Conservation (phyloP, 2,888 invertebrate genomes). For the Volucella inanis region DNA sequence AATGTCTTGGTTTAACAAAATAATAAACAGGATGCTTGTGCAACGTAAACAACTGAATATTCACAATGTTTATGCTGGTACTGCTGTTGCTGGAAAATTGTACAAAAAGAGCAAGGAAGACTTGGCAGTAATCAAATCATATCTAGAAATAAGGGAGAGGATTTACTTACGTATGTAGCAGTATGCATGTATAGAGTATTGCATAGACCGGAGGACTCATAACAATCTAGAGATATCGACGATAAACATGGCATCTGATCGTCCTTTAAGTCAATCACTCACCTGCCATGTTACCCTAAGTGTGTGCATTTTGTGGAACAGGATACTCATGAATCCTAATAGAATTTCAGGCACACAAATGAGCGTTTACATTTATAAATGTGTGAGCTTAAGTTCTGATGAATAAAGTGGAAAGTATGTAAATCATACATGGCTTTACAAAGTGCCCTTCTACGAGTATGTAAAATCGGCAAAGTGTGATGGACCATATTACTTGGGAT, state of each 20-base stretch:
- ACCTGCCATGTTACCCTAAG: slow-evolving; percentile 32
- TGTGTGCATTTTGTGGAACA: slow-evolving; percentile 38
- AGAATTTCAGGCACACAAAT: slow-evolving; percentile 25
- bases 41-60: slow-evolving; percentile 56
- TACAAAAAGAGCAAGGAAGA: slow-evolving; percentile 37
- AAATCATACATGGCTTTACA: slow-evolving; percentile 8
- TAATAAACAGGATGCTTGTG: slow-evolving; percentile 62
- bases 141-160: neutral
- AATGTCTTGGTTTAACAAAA: slow-evolving; percentile 40
- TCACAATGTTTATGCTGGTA: slow-evolving; percentile 6
- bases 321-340: slow-evolving; percentile 27
- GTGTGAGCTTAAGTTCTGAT: slow-evolving; percentile 2
- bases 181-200: neutral
- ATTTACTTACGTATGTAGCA: too few species aligned
- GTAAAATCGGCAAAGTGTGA: too few species aligned
- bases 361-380: too few species aligned
- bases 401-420: slow-evolving; percentile 23
- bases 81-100: slow-evolving; percentile 32
- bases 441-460: slow-evolving; percentile 14
- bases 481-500: too few species aligned
- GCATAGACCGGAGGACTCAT: slow-evolving; percentile 29
- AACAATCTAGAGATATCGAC: slow-evolving; percentile 53
- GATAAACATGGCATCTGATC: slow-evolving; percentile 51
- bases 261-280: slow-evolving; percentile 19
- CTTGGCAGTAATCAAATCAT: neutral